A percentile compares a stretch with the other conserved stretches of the same genome.
Evolutionary conservation across 2,113 vertebrate species (phyloP).

Genomic region (Apus apus): DNA sequence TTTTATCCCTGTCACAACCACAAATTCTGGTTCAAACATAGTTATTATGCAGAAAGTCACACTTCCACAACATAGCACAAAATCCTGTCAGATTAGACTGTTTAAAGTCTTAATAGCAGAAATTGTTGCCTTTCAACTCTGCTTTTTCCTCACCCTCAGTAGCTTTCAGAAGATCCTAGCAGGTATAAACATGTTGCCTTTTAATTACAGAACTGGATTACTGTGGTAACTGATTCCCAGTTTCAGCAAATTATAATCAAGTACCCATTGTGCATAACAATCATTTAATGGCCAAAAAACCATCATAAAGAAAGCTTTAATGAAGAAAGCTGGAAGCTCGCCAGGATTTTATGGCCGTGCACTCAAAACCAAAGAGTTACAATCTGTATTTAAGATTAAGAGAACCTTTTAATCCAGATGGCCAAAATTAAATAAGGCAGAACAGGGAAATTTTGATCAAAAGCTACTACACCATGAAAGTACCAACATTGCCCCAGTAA

Average conservation of each 20-base stretch:
- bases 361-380: slow-evolving; percentile 74
- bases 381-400: slow-evolving; percentile 79
- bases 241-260: slow-evolving; percentile 82
- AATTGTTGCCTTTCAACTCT: slow-evolving; percentile 10
- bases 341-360: slow-evolving; percentile 71
- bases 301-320: slow-evolving; percentile 76
- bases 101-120: neutral
- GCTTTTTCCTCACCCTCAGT: neutral
- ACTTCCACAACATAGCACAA: neutral
- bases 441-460: slow-evolving; percentile 74
- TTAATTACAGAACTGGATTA: slow-evolving; percentile 84
- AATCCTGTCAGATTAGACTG: neutral
- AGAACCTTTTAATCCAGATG: slow-evolving; percentile 76
- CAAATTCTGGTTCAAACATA: neutral
- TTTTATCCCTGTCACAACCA: neutral
- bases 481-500: slow-evolving; percentile 69
- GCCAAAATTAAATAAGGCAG: slow-evolving; percentile 71
- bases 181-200: slow-evolving; percentile 83
- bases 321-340: slow-evolving; percentile 75
- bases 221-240: slow-evolving; percentile 74
- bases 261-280: slow-evolving; percentile 71
- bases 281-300: slow-evolving; percentile 73
- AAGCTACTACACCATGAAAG: slow-evolving; percentile 73
- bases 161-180: slow-evolving; percentile 74
- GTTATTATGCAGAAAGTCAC: neutral